Base-by-base conservation (phyloP, 2,113 vertebrate genomes). In the Cavia porcellus region DNA sequence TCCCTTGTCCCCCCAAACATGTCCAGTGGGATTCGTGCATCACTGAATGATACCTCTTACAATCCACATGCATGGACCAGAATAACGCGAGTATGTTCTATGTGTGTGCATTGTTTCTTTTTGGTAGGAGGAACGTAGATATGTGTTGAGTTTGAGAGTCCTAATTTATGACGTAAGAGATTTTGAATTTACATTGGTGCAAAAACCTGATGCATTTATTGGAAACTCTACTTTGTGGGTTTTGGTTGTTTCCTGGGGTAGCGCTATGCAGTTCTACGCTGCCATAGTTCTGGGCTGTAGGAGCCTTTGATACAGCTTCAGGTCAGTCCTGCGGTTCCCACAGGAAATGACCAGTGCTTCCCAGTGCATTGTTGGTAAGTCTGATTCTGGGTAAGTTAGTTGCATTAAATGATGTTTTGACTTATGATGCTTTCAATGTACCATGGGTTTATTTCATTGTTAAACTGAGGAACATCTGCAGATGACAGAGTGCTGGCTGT, bases 201-300 rank as follows among this genome's bases (percentile, higher is more conserved):
- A 17, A 61, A 83, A 61, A 28, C 45, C 5, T 20, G 38, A 9
- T 2, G 25, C 9, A 42, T 28, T 52, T 52, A 38, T 38, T 38
- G 38, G 38, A 84, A 57, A 57, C 10, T 19, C 15, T 59, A 3
- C 7, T 17, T 30, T 32, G 62, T 14, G 75, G 47, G n/a, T 50
- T 79, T 80, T 57, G 50, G n/a, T 47, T 3, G 57, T 83, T 84
- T 64, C 2, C n/a, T 35, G n/a, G n/a, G 57, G 32, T 70, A 2
- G 32, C 0, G 25, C 15, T 42, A 1, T 28, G 11, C 22, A 9
- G 20, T 20, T 20, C 57, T n/a, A 4, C 7, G 9, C 1, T 52
- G 19, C 8, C 30, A 3, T 3, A 9, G 7, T 15, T 10, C 22
- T 11, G 42, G 17, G 0, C 38, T 38, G 38, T 38, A 38, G 38